Percentiles rank a stretch among this genome's conserved stretches.
Evolutionary conservation across 2,797 vertebrate species (phyloP).

Genomic region (Carcharodon carcharias): DNA sequence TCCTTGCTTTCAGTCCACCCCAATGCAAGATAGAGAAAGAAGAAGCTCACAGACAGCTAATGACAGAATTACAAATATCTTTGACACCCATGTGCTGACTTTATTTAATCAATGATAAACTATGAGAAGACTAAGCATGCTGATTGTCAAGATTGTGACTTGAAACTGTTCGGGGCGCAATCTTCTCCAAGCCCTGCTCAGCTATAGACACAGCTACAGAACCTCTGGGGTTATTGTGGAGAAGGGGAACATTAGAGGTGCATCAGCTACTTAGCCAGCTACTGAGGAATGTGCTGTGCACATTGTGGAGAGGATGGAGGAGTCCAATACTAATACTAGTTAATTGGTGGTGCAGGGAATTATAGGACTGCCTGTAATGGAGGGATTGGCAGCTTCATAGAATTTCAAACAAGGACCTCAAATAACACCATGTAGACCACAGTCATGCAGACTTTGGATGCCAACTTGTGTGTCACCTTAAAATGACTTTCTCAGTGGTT

Average conservation of each 20-base stretch:
- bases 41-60: neutral
- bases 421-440: neutral
- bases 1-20: no score
- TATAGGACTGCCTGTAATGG: neutral
- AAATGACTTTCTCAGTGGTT: neutral
- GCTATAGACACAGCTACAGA: neutral
- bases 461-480: neutral
- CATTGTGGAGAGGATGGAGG: no score
- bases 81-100: neutral
- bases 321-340: neutral
- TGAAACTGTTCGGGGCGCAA: neutral
- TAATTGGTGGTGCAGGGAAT: neutral
- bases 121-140: neutral
- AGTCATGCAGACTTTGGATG: no score
- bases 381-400: neutral
- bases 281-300: neutral
- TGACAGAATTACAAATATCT: neutral
- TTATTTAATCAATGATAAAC: neutral
- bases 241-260: neutral
- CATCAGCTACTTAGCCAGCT: neutral
- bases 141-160: neutral
- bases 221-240: neutral
- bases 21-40: neutral
- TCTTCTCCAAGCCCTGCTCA: no score
- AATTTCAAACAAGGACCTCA: neutral